Conservation (phyloP, 1,140 invertebrate species). For the Cotesia vestalis region DNA sequence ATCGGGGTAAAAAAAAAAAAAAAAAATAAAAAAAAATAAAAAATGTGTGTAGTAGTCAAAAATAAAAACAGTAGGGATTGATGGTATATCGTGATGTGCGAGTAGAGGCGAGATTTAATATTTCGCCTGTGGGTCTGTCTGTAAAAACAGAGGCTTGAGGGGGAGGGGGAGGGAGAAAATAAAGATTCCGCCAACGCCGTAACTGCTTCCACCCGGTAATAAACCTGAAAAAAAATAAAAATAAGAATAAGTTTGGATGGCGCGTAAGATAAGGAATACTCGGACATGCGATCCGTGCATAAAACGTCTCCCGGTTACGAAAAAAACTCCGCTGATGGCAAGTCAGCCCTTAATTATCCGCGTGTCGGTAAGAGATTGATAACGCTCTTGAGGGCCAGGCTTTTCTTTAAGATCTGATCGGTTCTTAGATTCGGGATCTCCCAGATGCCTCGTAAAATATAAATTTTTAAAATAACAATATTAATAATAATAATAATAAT, state of each 20-base stretch:
- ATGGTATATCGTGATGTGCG: too few species aligned
- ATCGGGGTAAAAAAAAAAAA: too few species aligned
- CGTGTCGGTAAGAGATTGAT: slow-evolving; percentile 56
- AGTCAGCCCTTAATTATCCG: slow-evolving; percentile 56
- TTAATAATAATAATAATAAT: not conserved
- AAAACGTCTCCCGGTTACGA: slow-evolving; percentile 45
- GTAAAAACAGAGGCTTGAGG: too few species aligned
- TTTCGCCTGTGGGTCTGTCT: too few species aligned
- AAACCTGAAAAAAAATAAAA: slow-evolving; percentile 41
- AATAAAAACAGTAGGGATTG: too few species aligned
- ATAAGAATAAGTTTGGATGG: slow-evolving; percentile 46
- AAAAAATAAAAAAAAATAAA: too few species aligned
- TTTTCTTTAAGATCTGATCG: slow-evolving; percentile 34
- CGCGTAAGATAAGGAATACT: slow-evolving; percentile 55
- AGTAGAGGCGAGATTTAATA: too few species aligned
- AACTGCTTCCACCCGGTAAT: slow-evolving; percentile 28
- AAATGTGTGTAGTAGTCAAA: too few species aligned
- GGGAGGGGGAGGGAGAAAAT: too few species aligned
- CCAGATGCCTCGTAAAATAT: not conserved
- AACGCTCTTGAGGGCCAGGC: slow-evolving; percentile 39
- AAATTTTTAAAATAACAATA: too few species aligned
- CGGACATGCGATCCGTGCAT: slow-evolving; percentile 58
- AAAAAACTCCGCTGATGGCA: slow-evolving; percentile 29
- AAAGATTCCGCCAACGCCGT: slow-evolving; percentile 6
- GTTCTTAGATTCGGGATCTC: not conserved